Evolutionary conservation across 2,888 invertebrate genomes (phyloP), one percentile per base, ranked within the genome.

Genomic region (Geotrupes spiniger): DNA sequence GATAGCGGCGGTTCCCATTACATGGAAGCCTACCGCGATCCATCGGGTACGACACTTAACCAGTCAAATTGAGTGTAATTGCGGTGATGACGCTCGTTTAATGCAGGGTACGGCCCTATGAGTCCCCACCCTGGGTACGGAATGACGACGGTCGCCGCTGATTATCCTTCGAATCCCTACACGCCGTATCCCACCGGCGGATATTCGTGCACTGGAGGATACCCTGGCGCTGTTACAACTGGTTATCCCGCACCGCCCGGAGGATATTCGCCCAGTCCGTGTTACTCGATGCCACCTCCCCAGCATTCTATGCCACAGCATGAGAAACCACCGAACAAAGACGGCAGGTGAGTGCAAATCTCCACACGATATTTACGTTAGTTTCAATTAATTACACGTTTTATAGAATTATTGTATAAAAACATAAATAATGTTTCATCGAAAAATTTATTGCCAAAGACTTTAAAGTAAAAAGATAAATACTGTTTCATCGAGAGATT

Each of bases 1-100:
- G 91, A 92, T 72, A 90, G 89, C 66, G 90, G 90, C 41, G 90
- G 89, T 51, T 90, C 90, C 45, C 91, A 91, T 76, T 92, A 91
- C 71, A 83, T 91, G 74, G 91, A 92, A 72, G 87, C 88, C 53
- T 92, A 91, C 72, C 78, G 91, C 68, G 91, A 91, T 72, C 84
- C 89, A 26, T 87, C 88, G 65, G 90, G 91, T 91, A 73, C 79
- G 80, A 41, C 27, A 36, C 17, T n/a, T 1, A 21, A 21, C 33
- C 1, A 12, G 6, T 12, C 11, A 8, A 2, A 12, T 11, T 10
- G 4, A 6, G 29, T 11, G 29, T 11, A 29, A 29, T 1, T 11
- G 29, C 14, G 8, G 4, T 10, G n/a, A 5, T 14, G 8, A 33
- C 9, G 33, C 6, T 21, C 6, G 21, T 21, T 21, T 21, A 6